phyloP scores from a whole-genome alignment of 2,888 invertebrate species.

The Nowickia ferox region DNA sequence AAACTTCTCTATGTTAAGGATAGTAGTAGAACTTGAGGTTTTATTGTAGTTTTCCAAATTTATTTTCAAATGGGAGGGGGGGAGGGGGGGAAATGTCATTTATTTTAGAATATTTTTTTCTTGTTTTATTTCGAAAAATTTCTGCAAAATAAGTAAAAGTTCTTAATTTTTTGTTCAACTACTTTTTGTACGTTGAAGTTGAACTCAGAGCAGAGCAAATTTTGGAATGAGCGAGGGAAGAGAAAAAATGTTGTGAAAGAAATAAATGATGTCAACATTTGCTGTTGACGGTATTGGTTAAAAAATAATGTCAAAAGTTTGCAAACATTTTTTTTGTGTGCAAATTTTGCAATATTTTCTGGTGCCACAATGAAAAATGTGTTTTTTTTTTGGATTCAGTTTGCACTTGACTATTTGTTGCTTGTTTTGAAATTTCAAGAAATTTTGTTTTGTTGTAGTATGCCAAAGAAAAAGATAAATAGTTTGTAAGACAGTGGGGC shows the following conservation, averaged over 20 bases:
- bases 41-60: constrained; percentile 49
- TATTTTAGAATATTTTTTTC: constrained; percentile 47
- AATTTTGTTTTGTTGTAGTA: background rate
- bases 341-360: constrained; percentile 62
- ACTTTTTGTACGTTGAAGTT: constrained; percentile 12
- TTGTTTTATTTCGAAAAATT: constrained; percentile 42
- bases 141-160: constrained; percentile 68
- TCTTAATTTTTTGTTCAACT: constrained; percentile 61
- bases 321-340: constrained; percentile 34
- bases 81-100: constrained; percentile 60
- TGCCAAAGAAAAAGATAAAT: background rate
- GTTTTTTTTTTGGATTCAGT: constrained; percentile 1
- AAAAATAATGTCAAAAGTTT: constrained; percentile 66
- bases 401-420: background rate
- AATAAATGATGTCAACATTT: constrained; percentile 72
- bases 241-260: constrained; percentile 46
- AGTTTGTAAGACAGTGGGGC: background rate
- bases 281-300: constrained; percentile 67
- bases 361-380: constrained; percentile 51
- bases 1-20: background rate
- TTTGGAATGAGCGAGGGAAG: background rate
- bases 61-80: constrained; percentile 33
- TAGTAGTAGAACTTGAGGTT: constrained; percentile 10
- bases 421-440: background rate
- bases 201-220: background rate